Percentiles rank a stretch among this genome's conserved stretches.
Evolutionary conservation across 2,797 vertebrate species (phyloP).

Genomic region (Yasuhikotakia modesta): DNA sequence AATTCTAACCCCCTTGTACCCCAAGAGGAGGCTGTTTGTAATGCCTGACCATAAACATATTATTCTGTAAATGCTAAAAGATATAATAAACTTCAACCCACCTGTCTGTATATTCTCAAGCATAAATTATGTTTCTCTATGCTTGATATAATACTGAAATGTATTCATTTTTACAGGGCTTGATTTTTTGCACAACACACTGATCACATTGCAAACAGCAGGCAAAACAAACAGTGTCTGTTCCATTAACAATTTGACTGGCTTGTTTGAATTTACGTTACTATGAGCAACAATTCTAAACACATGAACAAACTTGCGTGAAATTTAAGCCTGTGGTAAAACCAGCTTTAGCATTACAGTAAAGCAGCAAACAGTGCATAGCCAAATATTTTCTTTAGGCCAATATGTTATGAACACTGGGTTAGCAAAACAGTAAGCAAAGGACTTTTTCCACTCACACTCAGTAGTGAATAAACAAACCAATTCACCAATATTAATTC

Average conservation of each 20-base stretch:
- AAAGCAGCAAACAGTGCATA: conserved; percentile 3
- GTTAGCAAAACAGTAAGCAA: conserved; percentile 29
- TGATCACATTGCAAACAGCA: not conserved
- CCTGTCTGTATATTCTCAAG: not conserved
- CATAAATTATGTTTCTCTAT: not conserved
- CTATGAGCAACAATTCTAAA: not conserved
- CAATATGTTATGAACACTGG: conserved; percentile 13
- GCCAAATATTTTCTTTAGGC: conserved; percentile 38
- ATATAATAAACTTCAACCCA: not conserved
- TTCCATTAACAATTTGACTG: not conserved
- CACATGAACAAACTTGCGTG: not conserved
- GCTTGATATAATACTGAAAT: no score
- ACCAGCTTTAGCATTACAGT: conserved; percentile 6
- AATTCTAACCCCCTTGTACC: not conserved
- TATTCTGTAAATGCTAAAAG: not conserved
- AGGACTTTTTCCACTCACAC: conserved; percentile 11
- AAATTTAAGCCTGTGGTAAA: conserved; percentile 18
- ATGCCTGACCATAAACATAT: not conserved
- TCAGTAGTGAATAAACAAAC: not conserved
- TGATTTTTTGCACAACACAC: not conserved
- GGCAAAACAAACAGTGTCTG: not conserved
- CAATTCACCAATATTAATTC: not conserved
- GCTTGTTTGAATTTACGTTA: not conserved
- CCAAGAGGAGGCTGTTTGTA: not conserved
- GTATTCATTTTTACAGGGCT: not conserved